Evolutionary conservation across 1,140 invertebrate genomes (phyloP), one percentile per base, ranked within the genome.

Genomic region (Stegodyphus mimosarum): DNA sequence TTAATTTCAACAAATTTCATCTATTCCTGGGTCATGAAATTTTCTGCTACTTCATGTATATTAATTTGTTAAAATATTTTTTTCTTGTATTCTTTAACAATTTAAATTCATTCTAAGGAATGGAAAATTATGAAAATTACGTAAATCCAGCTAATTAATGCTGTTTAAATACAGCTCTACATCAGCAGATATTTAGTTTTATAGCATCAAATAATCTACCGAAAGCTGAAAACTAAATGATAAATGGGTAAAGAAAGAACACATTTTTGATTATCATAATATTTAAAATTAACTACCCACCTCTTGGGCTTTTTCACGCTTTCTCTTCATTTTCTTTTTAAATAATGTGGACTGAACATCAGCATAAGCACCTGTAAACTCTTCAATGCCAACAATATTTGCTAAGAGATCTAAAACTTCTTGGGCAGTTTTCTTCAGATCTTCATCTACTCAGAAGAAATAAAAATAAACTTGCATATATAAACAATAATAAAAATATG

Each of bases 391-490:
- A 17, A 95, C 90, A 77, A 92, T 92, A 79, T 93, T 93, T 88
- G 94, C 95, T 6, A 95, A 91, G 33, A 94, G 91, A 17, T 91
- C 92, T 4, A 92, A 90, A 9, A 95, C 93, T 90, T 94, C 93
- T 87, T 94, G 93, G 0, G 94, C 92, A 53, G 94, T 83, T 18
- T 63, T 87, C 76, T 90, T 91, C 52, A 91, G 83, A 10, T 87
- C 87, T 69, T 88, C 77, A 89, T 90, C 90, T 90, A 52, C 33
- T 33, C 33, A 33, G 33, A 33, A 49, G 0, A 9, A 73, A 5
- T 73, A 48, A 63, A 60, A 4, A 67, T 53, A 60, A n/a, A n/a
- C n/a, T n/a, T n/a, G n/a, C 18, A 66, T 33, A 2, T 2, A 60
- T 60, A 60, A 60, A 60, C 33, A 33, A 33, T 33, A 33, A 33